Evolutionary conservation across 2,888 invertebrate genomes (phyloP).

Genomic region (Phymatocera aterrima): DNA sequence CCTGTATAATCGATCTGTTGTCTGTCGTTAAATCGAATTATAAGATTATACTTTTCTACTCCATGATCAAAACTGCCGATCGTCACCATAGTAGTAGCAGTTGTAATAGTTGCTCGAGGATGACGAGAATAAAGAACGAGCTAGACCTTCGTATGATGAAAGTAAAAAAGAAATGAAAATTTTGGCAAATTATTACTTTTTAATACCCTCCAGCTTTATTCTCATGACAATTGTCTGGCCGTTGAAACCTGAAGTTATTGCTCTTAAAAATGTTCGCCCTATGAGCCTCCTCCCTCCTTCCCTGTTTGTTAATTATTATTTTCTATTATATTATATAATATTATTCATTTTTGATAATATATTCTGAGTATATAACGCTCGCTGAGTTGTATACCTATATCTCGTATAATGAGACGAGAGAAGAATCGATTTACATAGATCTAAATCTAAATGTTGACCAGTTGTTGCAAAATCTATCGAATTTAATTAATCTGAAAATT

Average conservation of each 20-base stretch:
- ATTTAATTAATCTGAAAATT: no score
- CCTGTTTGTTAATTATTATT: background rate
- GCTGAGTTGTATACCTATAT: no score
- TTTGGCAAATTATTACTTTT: background rate
- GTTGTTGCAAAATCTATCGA: no score
- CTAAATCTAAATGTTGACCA: no score
- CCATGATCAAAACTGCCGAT: no score
- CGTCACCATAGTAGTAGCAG: background rate
- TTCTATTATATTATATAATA: background rate
- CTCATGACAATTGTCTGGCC: background rate
- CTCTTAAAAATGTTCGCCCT: background rate
- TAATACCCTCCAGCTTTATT: background rate
- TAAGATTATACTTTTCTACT: slow-evolving; percentile 25
- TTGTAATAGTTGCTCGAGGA: no score
- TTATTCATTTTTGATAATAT: background rate
- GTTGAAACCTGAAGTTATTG: slow-evolving; percentile 19
- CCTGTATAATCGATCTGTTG: no score
- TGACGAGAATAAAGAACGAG: background rate
- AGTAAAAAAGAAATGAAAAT: background rate
- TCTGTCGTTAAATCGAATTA: no score
- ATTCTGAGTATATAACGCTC: no score
- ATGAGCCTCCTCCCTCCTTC: slow-evolving; percentile 13
- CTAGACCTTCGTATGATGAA: background rate
- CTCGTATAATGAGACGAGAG: background rate
- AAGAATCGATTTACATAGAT: background rate